These are phyloP conservation scores for Styela plicata DNA, from an alignment of 23 tunicate species.

Conservation along the genomic window DNA sequence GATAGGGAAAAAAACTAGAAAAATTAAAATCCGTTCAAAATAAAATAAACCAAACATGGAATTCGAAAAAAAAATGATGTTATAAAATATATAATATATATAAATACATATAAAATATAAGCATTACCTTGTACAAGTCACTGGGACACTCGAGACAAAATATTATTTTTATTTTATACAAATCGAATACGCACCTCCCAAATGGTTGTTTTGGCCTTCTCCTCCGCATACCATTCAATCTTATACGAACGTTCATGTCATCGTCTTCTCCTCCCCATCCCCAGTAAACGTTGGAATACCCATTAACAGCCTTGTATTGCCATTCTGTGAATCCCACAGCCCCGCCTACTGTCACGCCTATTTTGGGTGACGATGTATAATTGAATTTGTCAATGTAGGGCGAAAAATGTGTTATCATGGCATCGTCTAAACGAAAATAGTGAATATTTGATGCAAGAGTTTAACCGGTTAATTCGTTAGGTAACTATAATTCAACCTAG, in stretches of 20 bases:
- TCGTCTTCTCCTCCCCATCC: conserved; percentile 89
- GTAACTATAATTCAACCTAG: no score
- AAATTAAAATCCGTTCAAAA: no score
- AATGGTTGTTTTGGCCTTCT: conserved; percentile 14
- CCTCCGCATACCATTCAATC: conserved; percentile 24
- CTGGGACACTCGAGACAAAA: no score
- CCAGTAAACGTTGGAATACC: conserved; percentile 72
- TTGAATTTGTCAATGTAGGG: conserved; percentile 56
- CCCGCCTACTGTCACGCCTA: conserved; percentile 64
- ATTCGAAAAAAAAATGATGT: no score
- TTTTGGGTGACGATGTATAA: conserved; percentile 27
- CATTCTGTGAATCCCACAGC: conserved; percentile 67
- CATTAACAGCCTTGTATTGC: conserved; percentile 64
- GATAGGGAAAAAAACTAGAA: no score
- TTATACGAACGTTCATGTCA: conserved; percentile 56
- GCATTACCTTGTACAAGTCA: no score
- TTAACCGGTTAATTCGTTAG: not conserved
- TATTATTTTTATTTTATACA: no score
- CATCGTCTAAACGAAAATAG: conserved; percentile 26
- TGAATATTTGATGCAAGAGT: no score
- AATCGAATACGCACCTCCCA: conserved; percentile 59
- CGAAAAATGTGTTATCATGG: conserved; percentile 39
- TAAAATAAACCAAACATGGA: no score
- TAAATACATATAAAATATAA: no score
- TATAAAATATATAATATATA: no score